Conservation (phyloP, 2,888 invertebrate species). For the Lamellibrachia columna region DNA sequence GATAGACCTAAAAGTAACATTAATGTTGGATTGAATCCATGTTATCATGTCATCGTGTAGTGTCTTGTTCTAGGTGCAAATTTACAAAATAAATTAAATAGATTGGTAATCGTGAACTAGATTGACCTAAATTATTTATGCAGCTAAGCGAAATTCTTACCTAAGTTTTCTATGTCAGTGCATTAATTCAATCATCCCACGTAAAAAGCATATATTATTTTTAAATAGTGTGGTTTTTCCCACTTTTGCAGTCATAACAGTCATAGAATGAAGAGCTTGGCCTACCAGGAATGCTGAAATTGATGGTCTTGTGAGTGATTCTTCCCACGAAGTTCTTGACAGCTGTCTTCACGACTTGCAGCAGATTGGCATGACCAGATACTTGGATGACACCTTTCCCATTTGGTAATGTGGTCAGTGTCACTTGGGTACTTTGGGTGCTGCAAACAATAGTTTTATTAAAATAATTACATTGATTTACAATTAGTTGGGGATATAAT, state of each 20-base stretch:
- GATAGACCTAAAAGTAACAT: background rate
- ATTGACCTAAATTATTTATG: too few species aligned
- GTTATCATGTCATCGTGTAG: background rate
- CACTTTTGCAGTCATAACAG: too few species aligned
- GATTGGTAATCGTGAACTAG: too few species aligned
- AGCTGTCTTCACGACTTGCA: background rate
- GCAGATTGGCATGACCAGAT: background rate
- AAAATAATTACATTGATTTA: background rate
- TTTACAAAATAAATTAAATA: too few species aligned
- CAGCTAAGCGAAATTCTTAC: too few species aligned
- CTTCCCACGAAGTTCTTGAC: background rate
- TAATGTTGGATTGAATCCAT: background rate
- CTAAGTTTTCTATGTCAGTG: too few species aligned
- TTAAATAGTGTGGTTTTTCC: too few species aligned
- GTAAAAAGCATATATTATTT: too few species aligned
- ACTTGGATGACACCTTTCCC: background rate
- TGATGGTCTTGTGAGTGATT: background rate
- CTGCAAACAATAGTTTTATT: background rate
- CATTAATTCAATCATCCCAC: too few species aligned
- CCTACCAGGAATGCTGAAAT: background rate
- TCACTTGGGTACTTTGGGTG: background rate
- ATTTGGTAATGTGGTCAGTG: background rate
- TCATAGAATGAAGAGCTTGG: background rate
- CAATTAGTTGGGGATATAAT: background rate
- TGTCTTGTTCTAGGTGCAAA: too few species aligned